phyloP scores from a whole-genome alignment of 1,140 invertebrate genomes.

The Solenopsis fugax region DNA sequence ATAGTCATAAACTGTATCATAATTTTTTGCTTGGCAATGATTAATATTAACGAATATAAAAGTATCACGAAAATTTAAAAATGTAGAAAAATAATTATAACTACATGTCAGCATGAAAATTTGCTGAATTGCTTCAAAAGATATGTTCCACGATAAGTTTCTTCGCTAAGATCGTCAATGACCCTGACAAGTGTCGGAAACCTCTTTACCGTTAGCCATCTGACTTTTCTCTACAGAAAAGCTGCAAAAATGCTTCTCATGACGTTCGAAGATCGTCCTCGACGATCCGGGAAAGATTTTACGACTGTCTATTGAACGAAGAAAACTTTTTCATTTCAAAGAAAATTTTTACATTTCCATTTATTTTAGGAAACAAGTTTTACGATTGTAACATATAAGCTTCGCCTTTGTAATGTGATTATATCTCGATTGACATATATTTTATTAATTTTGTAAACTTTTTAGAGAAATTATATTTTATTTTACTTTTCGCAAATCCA shows the following conservation, averaged over 20 bases:
- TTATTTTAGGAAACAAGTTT: neutral
- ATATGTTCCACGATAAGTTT: neutral
- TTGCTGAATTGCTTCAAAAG: neutral
- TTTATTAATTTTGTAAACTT: neutral
- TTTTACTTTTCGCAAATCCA: neutral
- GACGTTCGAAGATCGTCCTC: neutral
- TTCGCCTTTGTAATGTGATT: neutral
- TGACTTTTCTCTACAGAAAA: slow-evolving; percentile 21
- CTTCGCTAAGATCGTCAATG: neutral
- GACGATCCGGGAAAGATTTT: neutral
- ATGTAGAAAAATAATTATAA: neutral
- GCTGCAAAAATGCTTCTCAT: slow-evolving; percentile 18
- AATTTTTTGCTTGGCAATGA: neutral
- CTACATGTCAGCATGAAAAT: neutral
- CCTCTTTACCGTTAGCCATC: slow-evolving; percentile 5
- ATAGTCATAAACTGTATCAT: neutral
- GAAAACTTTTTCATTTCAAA: neutral
- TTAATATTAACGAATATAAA: neutral
- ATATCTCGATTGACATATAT: neutral
- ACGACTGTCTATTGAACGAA: neutral
- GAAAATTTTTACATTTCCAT: slow-evolving; percentile 4
- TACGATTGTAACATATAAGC: neutral
- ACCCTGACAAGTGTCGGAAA: neutral
- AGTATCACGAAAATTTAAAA: neutral
- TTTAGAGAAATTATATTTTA: slow-evolving; percentile 5